Percentiles rank a stretch among this genome's conserved stretches.
These are phyloP conservation scores for Parauchenoglanis ngamensis DNA, from an alignment of 2,797 vertebrate genomes.

Conservation along the genomic window DNA sequence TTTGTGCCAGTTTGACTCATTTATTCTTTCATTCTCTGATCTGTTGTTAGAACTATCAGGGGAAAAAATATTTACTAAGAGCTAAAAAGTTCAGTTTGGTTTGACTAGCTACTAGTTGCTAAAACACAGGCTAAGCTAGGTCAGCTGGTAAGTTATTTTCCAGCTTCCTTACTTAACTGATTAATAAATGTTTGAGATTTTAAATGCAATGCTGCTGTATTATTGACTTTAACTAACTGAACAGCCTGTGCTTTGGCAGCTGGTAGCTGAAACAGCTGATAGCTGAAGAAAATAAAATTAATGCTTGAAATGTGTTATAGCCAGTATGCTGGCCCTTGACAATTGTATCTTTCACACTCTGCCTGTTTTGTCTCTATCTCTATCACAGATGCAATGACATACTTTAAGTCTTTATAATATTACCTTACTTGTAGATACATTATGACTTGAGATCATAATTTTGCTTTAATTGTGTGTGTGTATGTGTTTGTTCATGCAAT, in stretches of 20 bases:
- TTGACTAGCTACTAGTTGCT: neutral
- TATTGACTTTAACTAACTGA: neutral
- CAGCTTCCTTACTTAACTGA: neutral
- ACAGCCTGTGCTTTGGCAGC: conserved; percentile 14
- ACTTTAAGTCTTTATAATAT: neutral
- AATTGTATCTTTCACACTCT: neutral
- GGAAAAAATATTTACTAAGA: neutral
- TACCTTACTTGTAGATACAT: neutral
- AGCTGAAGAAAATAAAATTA: neutral
- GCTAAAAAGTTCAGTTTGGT: neutral
- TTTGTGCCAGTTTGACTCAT: conserved; percentile 1
- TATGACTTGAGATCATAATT: neutral
- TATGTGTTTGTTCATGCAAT: neutral
- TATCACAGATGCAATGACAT: neutral
- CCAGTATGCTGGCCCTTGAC: neutral
- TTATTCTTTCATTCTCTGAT: neutral
- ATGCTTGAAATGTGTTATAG: neutral
- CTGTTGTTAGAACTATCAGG: neutral
- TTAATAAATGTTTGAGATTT: neutral
- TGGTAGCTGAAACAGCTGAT: neutral
- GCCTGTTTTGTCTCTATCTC: neutral
- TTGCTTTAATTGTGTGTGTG: neutral
- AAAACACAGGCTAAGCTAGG: neutral
- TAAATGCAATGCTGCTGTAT: neutral
- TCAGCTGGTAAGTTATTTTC: neutral